Conservation (phyloP, 2,888 invertebrate species). For the Caenorhabditis sp. region DNA sequence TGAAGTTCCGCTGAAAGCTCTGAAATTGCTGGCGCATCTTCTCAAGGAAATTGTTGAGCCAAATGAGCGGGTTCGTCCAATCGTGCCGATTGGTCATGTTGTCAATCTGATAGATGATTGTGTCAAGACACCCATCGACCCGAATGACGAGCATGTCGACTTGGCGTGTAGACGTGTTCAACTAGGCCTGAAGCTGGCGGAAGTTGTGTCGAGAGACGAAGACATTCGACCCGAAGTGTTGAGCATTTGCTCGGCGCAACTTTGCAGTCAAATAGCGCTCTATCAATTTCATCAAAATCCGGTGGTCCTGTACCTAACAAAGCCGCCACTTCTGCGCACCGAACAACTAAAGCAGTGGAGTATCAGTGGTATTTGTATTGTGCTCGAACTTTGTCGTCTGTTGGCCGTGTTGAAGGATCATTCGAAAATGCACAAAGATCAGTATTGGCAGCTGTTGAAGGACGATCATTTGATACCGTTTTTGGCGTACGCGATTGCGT, state of each 20-base stretch:
- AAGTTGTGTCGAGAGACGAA: slow-evolving; percentile 56
- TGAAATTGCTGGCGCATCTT: slow-evolving; percentile 49
- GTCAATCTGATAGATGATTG: slow-evolving; percentile 11
- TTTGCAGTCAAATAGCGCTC: slow-evolving; percentile 61
- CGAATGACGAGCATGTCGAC: slow-evolving; percentile 9
- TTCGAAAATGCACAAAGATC: slow-evolving; percentile 66
- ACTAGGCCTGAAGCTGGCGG: slow-evolving; percentile 62
- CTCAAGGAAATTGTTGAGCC: slow-evolving; percentile 49
- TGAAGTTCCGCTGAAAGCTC: slow-evolving; percentile 54
- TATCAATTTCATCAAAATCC: slow-evolving; percentile 47
- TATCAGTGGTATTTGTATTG: slow-evolving; percentile 58
- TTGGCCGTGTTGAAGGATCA: slow-evolving; percentile 65
- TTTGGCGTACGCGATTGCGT: slow-evolving; percentile 71
- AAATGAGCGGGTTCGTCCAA: slow-evolving; percentile 22
- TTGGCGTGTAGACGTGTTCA: slow-evolving; percentile 62
- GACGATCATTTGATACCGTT: slow-evolving; percentile 72
- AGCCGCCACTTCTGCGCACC: slow-evolving; percentile 38
- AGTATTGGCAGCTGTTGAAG: slow-evolving; percentile 71
- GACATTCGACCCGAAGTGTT: slow-evolving; percentile 54
- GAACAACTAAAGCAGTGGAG: slow-evolving; percentile 58
- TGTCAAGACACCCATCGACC: slow-evolving; percentile 30
- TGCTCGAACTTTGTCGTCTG: slow-evolving; percentile 58
- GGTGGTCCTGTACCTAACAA: slow-evolving; percentile 48
- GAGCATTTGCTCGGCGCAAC: slow-evolving; percentile 41
- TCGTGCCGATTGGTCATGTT: slow-evolving; percentile 23